Conservation (phyloP, 23 tunicate species). For the Styela plicata region DNA sequence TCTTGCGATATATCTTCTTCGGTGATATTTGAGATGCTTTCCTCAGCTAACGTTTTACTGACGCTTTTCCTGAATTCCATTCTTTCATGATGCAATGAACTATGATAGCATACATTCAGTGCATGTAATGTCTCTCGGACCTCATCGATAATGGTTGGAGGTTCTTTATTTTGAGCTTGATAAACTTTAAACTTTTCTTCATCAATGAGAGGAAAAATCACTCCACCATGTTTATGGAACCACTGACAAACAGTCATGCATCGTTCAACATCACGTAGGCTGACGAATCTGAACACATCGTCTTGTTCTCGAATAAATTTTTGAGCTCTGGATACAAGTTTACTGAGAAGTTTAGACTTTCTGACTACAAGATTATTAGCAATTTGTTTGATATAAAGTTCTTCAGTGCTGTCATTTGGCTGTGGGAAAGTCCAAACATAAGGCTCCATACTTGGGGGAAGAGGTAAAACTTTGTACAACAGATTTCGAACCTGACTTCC, state of each 20-base stretch:
- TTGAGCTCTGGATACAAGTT: slow-evolving; percentile 49
- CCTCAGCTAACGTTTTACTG: slow-evolving; percentile 9
- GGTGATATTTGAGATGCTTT: background rate
- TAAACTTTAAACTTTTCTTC: background rate
- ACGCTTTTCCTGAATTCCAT: slow-evolving; percentile 18
- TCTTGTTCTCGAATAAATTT: slow-evolving; percentile 38
- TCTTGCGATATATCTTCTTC: background rate
- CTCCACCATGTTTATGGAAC: slow-evolving; percentile 39
- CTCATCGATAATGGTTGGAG: background rate
- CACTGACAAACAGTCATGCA: slow-evolving; percentile 51
- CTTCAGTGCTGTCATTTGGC: slow-evolving; percentile 34
- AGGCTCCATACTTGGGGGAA: slow-evolving; percentile 85
- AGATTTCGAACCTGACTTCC: slow-evolving; percentile 61
- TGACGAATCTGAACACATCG: slow-evolving; percentile 53
- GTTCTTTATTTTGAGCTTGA: background rate
- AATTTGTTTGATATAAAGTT: slow-evolving; percentile 60
- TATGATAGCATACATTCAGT: slow-evolving; percentile 65
- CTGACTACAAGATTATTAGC: slow-evolving; percentile 2
- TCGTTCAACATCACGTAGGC: slow-evolving; percentile 82
- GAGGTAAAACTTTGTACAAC: slow-evolving; percentile 65
- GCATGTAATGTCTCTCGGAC: slow-evolving; percentile 30
- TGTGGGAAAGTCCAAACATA: slow-evolving; percentile 67
- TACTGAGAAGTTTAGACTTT: slow-evolving; percentile 1
- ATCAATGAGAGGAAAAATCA: slow-evolving; percentile 24
- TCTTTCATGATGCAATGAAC: slow-evolving; percentile 48